Conservation (phyloP, 2,797 vertebrate genomes). For the Sebastes variabilis region DNA sequence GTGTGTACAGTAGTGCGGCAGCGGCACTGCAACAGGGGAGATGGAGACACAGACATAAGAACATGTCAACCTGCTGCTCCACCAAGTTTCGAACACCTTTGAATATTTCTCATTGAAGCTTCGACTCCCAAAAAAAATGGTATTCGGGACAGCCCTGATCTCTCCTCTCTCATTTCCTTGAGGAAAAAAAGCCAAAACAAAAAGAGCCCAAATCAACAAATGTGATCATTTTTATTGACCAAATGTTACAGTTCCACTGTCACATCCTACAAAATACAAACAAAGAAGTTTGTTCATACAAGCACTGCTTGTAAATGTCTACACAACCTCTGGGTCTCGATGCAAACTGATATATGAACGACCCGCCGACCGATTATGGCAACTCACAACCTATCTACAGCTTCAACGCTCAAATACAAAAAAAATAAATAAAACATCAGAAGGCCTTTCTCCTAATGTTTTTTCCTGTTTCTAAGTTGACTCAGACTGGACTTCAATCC, state of each 20-base stretch:
- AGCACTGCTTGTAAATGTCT: conserved; percentile 65
- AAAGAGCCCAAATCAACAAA: conserved; percentile 20
- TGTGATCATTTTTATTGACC: conserved; percentile 68
- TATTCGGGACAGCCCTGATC: too few species aligned
- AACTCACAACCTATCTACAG: conserved; percentile 46
- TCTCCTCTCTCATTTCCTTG: too few species aligned
- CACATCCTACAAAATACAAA: conserved; percentile 67
- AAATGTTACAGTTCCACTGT: conserved; percentile 65
- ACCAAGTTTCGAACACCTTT: too few species aligned
- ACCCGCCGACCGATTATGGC: conserved; percentile 29
- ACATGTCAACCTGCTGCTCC: too few species aligned
- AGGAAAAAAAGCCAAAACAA: background rate
- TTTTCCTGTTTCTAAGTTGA: background rate
- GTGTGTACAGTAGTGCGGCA: too few species aligned
- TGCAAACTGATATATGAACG: conserved; percentile 33
- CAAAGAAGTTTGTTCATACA: conserved; percentile 48
- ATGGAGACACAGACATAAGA: too few species aligned
- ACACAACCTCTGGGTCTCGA: conserved; percentile 30
- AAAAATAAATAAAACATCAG: conserved; percentile 37
- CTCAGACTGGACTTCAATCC: background rate
- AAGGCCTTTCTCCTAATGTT: conserved; percentile 40
- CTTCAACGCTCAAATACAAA: conserved; percentile 26
- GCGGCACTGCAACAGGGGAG: too few species aligned
- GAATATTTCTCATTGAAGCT: too few species aligned
- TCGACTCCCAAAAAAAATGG: too few species aligned